Percentiles rank a stretch among this genome's conserved stretches.
These are phyloP conservation scores for Antheraea mylitta DNA, from an alignment of 1,140 invertebrate species.

Conservation along the genomic window DNA sequence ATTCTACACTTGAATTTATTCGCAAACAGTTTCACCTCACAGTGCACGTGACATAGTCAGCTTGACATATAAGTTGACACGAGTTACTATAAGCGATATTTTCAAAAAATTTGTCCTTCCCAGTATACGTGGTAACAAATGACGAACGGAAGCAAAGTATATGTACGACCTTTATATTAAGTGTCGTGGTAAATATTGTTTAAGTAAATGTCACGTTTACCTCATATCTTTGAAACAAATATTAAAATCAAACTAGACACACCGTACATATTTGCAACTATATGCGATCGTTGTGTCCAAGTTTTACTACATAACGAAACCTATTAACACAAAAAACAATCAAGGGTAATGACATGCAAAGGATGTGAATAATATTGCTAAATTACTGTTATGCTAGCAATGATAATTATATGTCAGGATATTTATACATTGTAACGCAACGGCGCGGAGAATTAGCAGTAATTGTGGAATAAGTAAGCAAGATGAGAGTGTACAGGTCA, in stretches of 20 bases:
- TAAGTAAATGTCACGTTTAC: constrained; percentile 2
- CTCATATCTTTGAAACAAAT: background rate
- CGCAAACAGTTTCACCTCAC: background rate
- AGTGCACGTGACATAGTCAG: background rate
- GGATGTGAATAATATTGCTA: constrained; percentile 18
- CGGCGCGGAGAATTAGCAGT: background rate
- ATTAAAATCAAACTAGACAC: background rate
- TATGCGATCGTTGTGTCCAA: background rate
- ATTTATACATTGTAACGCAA: constrained; percentile 19
- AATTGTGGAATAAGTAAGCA: constrained; percentile 26
- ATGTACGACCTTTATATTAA: background rate
- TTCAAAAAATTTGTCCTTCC: too few relatives aligned
- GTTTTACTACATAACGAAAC: background rate
- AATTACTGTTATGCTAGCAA: background rate
- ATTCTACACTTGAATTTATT: constrained; percentile 11
- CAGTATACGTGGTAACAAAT: too few relatives aligned
- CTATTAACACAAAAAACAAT: constrained; percentile 29
- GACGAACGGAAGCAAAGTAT: too few relatives aligned
- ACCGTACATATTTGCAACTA: background rate
- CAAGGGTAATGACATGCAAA: constrained; percentile 24
- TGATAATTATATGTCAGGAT: background rate
- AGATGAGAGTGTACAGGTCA: background rate
- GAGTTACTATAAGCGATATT: too few relatives aligned
- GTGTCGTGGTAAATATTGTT: background rate
- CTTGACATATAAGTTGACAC: background rate